Evolutionary conservation across 2,888 invertebrate species (phyloP), one percentile per base, ranked within the genome.

Genomic region (Archaeoteleia sp.): DNA sequence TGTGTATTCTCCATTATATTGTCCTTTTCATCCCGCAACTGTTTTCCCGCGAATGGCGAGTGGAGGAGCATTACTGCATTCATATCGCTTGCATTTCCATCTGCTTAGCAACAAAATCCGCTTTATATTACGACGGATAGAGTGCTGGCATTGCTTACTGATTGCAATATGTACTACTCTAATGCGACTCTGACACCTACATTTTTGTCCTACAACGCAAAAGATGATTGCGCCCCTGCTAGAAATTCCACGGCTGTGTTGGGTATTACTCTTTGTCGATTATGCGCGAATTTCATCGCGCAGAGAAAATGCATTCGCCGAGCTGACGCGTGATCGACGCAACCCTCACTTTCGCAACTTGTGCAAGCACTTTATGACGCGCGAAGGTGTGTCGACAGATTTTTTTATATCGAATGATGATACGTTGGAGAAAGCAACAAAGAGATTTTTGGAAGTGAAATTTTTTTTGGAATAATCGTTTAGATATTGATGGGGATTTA

Each of bases 71-170:
- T 80, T 79, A 79, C 78, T 72, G 75, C 73, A 76, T 78, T 78
- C 78, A 74, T 76, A 75, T 75, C 71, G 74, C 66, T 72, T 75
- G 76, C 74, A 78, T 79, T 78, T 79, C 76, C 78, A 79, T 80
- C 79, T 80, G 79, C 81, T 84, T 81, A 82, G 76, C 77, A 73
- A 68, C 70, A 72, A 78, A 82, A 83, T 82, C 81, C 81, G 82
- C 79, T 82, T 81, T 79, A 75, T 76, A 76, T 79, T 79, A 78
- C 77, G 74, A 76, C 73, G 77, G 75, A 76, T 75, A 73, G 72
- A 75, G 77, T 69, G 72, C 73, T 62, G 67, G 67, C 65, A 66
- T 67, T 60, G 69, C 53, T 60, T 61, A 62, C 72, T 67, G 68
- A 71, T 73, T 71, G 67, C 65, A 61, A 71, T 67, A 69, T 58